Percentiles rank a stretch among this genome's conserved stretches.
Conservation (phyloP, 2,797 vertebrate genomes). For the Euthynnus affinis region DNA sequence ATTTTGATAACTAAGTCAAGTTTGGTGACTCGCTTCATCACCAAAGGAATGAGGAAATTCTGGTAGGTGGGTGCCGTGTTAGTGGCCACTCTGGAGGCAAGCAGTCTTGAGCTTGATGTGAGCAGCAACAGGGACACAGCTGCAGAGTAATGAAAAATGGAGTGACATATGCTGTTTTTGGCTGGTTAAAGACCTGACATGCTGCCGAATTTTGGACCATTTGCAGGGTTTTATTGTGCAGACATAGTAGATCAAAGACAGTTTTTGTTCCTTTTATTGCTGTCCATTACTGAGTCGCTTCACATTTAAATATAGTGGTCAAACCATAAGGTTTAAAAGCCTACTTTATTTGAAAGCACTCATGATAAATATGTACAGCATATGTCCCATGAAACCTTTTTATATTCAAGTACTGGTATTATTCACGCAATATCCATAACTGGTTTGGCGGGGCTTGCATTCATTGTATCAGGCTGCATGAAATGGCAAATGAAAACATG, state of each 20-base stretch:
- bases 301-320: neutral
- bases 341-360: slow-evolving; percentile 8
- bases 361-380: slow-evolving; percentile 6
- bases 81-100: too few relatives aligned
- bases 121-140: too few relatives aligned
- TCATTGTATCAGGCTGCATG: slow-evolving; percentile 22
- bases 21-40: too few relatives aligned
- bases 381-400: slow-evolving; percentile 4
- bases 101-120: too few relatives aligned
- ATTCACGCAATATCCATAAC: slow-evolving; percentile 13
- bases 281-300: neutral
- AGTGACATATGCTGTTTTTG: too few relatives aligned
- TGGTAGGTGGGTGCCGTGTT: too few relatives aligned
- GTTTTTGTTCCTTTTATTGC: slow-evolving; percentile 11
- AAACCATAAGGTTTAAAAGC: slow-evolving; percentile 1
- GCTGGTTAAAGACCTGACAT: too few relatives aligned
- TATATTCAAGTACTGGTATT: neutral
- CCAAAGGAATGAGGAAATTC: too few relatives aligned
- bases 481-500: slow-evolving; percentile 32
- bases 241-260: slow-evolving; percentile 5
- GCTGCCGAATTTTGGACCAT: too few relatives aligned
- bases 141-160: too few relatives aligned
- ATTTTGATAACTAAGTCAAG: too few relatives aligned
- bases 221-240: too few relatives aligned
- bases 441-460: neutral